Base-by-base conservation (phyloP, 2,797 vertebrate genomes). In the Lacerta bilineata region DNA sequence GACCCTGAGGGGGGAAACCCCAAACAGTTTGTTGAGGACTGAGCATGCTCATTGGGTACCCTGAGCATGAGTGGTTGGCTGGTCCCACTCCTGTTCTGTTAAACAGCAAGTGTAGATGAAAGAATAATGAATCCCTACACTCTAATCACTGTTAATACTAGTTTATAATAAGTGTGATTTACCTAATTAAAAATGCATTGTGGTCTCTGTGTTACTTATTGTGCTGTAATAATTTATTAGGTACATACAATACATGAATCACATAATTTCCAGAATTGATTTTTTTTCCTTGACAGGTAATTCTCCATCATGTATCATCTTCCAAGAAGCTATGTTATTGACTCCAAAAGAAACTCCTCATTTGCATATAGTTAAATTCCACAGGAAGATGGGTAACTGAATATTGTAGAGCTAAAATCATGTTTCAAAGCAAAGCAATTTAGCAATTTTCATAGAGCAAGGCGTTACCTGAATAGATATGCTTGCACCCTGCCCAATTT, bases 361-460 rank as follows among this genome's bases (percentile, higher is more conserved):
- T 85, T n/a, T 85, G 83, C 41, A 78, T 87, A 4, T 84, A 83
- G 20, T 89, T 61, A 64, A 39, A 87, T 25, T 15, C 2, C 50
- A 5, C 33, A 83, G 36, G 77, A 87, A 92, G 87, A 39, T 46
- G 81, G 2, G 11, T 91, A 74, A 72, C 66, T 87, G 91, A 91
- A 89, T 82, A 39, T 64, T 85, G 18, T 80, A 69, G 25, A 59
- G 77, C 36, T 50, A 91, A 75, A 90, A 86, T 33, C n/a, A 89
- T 33, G 25, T 80, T 94, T 86, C 33, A 89, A 89, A 90, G 89
- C 72, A 90, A 91, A 59, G 64, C 89, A 83, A 74, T 77, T 94
- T 94, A 94, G 93, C 92, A 84, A 93, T 91, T 92, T 94, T 90
- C 89, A 87, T 68, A 90, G 83, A 83, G 84, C 91, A 92, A 91